Conservation (phyloP, 2,888 invertebrate genomes). For the Eupithecia subumbrata region DNA sequence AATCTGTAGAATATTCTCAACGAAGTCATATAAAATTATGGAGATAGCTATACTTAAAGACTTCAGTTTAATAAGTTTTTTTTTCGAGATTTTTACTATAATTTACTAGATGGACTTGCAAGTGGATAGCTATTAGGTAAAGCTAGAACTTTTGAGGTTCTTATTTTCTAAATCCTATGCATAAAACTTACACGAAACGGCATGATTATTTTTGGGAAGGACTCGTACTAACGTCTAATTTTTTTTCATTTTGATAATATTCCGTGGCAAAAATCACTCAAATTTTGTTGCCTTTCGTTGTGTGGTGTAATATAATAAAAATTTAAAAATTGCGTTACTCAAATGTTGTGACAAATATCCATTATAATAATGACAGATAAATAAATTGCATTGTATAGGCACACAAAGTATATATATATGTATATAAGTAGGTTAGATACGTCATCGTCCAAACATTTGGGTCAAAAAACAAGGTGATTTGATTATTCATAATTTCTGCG, state of each 20-base stretch:
- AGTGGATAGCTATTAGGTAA: background rate
- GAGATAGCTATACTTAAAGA: background rate
- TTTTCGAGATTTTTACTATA: background rate
- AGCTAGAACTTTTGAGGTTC: background rate
- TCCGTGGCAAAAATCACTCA: background rate
- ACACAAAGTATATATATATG: background rate
- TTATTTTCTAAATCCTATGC: too few species aligned
- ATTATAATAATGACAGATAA: background rate
- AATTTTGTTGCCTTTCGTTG: too few species aligned
- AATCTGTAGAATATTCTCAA: background rate
- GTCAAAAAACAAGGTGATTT: background rate
- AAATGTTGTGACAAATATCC: background rate
- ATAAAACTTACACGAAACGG: too few species aligned
- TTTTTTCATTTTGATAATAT: background rate
- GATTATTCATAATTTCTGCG: background rate
- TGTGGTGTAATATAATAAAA: too few species aligned
- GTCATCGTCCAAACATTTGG: background rate
- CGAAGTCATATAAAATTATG: background rate
- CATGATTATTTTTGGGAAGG: background rate
- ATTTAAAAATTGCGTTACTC: background rate
- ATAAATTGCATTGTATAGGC: background rate
- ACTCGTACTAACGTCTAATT: too few species aligned
- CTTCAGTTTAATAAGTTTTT: background rate
- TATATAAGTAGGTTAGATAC: background rate
- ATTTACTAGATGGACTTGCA: background rate